Evolutionary conservation across 2,888 invertebrate genomes (phyloP).

Genomic region (Erebia aethiops): DNA sequence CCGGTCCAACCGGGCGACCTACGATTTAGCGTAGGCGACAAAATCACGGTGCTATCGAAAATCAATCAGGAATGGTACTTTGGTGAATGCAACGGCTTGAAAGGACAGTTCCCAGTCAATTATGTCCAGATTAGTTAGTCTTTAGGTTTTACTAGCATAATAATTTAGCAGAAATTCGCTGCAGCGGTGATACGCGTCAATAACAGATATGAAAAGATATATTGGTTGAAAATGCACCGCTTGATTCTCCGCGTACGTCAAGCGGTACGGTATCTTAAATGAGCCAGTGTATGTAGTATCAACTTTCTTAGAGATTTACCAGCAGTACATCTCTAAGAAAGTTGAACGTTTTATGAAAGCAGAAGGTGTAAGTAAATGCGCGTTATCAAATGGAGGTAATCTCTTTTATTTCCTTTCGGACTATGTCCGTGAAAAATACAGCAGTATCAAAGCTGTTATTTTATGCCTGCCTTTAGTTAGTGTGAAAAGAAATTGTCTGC

Average conservation of each 20-base stretch:
- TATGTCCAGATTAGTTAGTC: slow-evolving; percentile 85
- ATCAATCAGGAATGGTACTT: slow-evolving; percentile 91
- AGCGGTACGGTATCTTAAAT: too few species aligned
- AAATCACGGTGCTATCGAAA: slow-evolving; percentile 85
- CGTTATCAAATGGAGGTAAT: background rate
- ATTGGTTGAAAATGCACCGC: too few species aligned
- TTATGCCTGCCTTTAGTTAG: background rate
- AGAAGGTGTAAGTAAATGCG: background rate
- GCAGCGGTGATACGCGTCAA: background rate
- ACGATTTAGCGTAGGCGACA: slow-evolving; percentile 61
- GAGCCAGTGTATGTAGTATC: too few species aligned
- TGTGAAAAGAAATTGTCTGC: too few species aligned
- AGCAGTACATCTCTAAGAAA: too few species aligned
- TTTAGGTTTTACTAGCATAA: slow-evolving; percentile 44
- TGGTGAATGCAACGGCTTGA: slow-evolving; percentile 86
- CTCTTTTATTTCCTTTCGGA: background rate
- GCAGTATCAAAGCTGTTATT: background rate
- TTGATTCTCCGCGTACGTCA: too few species aligned
- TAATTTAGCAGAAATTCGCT: slow-evolving; percentile 11
- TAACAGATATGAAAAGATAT: too few species aligned
- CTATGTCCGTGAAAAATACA: background rate
- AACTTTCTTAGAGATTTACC: too few species aligned
- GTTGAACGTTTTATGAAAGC: background rate
- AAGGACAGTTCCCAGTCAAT: slow-evolving; percentile 91
- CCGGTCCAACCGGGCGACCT: slow-evolving; percentile 81